These are phyloP conservation scores for Drosophila arizonae DNA, from an alignment of 1,140 invertebrate genomes.

Conservation along the genomic window DNA sequence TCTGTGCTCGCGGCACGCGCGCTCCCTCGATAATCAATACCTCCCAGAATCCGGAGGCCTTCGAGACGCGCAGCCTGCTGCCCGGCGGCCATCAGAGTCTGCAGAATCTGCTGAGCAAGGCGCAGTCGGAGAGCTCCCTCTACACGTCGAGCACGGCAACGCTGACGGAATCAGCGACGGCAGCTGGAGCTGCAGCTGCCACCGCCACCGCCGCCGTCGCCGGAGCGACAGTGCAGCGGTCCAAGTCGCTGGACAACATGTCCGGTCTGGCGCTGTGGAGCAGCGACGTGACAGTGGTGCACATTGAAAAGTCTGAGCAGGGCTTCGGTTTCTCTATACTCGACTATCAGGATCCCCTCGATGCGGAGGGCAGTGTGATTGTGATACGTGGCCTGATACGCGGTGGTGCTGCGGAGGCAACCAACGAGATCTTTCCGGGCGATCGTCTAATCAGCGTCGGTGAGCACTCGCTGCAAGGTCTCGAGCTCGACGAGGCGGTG, in stretches of 20 bases:
- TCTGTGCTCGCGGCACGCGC: conserved; percentile 87
- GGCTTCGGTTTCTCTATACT: conserved; percentile 97
- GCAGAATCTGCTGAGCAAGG: conserved; percentile 89
- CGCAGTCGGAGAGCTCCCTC: conserved; percentile 93
- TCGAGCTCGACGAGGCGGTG: conserved; percentile 94
- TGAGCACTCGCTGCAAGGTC: conserved; percentile 92
- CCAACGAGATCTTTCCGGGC: conserved; percentile 95
- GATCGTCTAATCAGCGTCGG: conserved; percentile 95
- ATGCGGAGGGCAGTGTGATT: conserved; percentile 94
- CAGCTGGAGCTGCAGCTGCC: conserved; percentile 32
- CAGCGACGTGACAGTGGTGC: conserved; percentile 92
- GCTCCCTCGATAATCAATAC: conserved; percentile 88
- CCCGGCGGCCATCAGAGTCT: conserved; percentile 89
- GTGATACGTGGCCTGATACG: conserved; percentile 96
- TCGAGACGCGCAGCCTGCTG: conserved; percentile 89
- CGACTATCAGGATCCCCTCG: conserved; percentile 96
- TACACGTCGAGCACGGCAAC: conserved; percentile 89
- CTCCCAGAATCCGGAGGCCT: conserved; percentile 89
- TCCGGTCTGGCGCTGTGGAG: conserved; percentile 96
- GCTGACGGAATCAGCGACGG: conserved; percentile 84
- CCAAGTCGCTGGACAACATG: conserved; percentile 94
- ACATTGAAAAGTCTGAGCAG: conserved; percentile 93
- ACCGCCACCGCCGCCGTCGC: conserved; percentile 11
- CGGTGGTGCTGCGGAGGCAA: conserved; percentile 93
- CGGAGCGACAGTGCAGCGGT: conserved; percentile 82